These are phyloP conservation scores for Ascaphus truei DNA, from an alignment of 2,113 vertebrate species.

Conservation along the genomic window DNA sequence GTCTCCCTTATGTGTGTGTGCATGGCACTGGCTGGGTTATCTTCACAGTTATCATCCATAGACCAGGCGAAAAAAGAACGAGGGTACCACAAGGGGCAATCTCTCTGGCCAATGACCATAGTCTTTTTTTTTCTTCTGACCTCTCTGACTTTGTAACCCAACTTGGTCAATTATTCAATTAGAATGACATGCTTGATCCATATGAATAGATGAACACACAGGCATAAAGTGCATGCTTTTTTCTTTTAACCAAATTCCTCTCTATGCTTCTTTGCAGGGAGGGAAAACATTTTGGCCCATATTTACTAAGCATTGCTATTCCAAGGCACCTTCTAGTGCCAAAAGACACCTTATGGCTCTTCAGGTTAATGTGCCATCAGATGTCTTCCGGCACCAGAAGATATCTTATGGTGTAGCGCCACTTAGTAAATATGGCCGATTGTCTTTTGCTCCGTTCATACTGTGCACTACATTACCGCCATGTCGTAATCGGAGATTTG, in stretches of 20 bases:
- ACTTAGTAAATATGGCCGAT: neutral
- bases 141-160: slow-evolving; percentile 45
- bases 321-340: neutral
- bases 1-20: slow-evolving; percentile 52
- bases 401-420: neutral
- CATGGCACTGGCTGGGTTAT: slow-evolving; percentile 68
- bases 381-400: too few species aligned
- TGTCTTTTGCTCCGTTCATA: slow-evolving; percentile 13
- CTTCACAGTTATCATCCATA: slow-evolving; percentile 50
- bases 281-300: neutral
- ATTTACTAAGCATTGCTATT: too few species aligned
- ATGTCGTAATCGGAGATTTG: slow-evolving; percentile 23
- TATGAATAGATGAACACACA: too few species aligned
- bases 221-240: slow-evolving; percentile 58
- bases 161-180: slow-evolving; percentile 38
- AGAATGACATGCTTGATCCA: slow-evolving; percentile 42
- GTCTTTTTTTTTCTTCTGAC: slow-evolving; percentile 37
- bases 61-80: slow-evolving; percentile 45
- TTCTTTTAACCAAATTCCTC: slow-evolving; percentile 41
- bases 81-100: slow-evolving; percentile 46
- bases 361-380: too few species aligned
- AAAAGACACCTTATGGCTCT: too few species aligned
- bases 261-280: slow-evolving; percentile 52
- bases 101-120: slow-evolving; percentile 44
- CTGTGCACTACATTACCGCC: neutral